Evolutionary conservation across 2,113 vertebrate genomes (phyloP), one percentile per base, ranked within the genome.

Genomic region (Pollachius pollachius): DNA sequence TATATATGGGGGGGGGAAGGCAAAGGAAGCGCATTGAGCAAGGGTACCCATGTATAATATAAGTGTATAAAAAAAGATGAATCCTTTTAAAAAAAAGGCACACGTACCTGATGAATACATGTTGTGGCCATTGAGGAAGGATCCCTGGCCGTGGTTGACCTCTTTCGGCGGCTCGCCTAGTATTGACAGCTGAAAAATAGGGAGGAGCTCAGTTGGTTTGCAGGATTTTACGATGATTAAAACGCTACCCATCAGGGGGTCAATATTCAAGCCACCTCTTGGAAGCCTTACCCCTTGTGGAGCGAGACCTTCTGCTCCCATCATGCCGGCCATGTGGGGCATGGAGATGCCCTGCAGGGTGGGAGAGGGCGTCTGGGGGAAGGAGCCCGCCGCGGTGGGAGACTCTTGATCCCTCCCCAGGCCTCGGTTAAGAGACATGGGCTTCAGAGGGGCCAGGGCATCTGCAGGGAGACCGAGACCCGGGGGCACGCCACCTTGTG

Each of bases 111-210:
- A 89, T 9, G 90, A 89, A 67, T 94, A 92, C 52, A 87, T 87
- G 78, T 87, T 92, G 27, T 90, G 92, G 52, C 90, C 82, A 68
- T 88, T 90, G 69, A 95, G 89, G 80, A 94, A 96, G 0, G 91
- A 89, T 64, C 92, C 92, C 70, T 93, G 87, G 23, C 93, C 89
- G 69, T 91, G 85, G 56, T 89, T 90, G 54, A 87, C 85, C 48
- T 96, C 95, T 86, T 94, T 95, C 15, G 94, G 93, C 56, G 92
- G 94, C 25, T 96, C 94, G 65, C 94, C 94, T 1, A 97, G 84
- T 62, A 96, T 86, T 0, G 95, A 95, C 0, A 78, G 81, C 94
- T 95, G 85, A 12, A 72, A 64, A 23, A 59, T 34, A 12, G 27
- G 3, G 4, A 25, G 18, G 21, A 61, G 12, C 59, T 7, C 58